Percentiles rank a stretch among this genome's conserved stretches.
These are phyloP conservation scores for Morelia viridis DNA, from an alignment of 2,797 vertebrate species.

Conservation along the genomic window DNA sequence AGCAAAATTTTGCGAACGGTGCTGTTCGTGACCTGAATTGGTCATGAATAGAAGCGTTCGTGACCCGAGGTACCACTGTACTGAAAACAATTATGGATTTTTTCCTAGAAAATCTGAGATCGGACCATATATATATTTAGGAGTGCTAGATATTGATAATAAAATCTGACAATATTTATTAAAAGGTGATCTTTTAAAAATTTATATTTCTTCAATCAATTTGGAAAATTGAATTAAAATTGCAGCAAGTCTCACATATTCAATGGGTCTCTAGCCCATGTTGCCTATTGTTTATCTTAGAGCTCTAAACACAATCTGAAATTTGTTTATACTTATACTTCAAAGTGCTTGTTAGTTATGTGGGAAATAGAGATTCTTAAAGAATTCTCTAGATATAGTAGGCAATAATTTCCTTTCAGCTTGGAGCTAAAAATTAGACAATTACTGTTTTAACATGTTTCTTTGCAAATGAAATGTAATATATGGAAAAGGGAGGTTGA, in stretches of 20 bases:
- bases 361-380: constrained; percentile 20
- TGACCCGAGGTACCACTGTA: no score
- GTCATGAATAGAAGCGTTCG: no score
- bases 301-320: neutral
- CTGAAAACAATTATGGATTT: no score
- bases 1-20: no score
- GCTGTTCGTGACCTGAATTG: no score
- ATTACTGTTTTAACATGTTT: constrained; percentile 19
- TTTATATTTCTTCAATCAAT: neutral
- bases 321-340: constrained; percentile 26
- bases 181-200: neutral
- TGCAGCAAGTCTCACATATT: neutral
- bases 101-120: no score
- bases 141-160: neutral
- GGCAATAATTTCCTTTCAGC: constrained; percentile 39
- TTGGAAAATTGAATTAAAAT: neutral
- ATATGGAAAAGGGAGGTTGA: constrained; percentile 8
- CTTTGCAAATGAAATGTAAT: neutral
- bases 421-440: constrained; percentile 33
- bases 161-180: neutral
- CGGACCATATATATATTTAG: no score
- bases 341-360: constrained; percentile 31
- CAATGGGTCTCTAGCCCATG: neutral
- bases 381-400: constrained; percentile 26
- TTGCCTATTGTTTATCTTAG: neutral